These are phyloP conservation scores for Motacilla alba DNA, from an alignment of 2,113 vertebrate species.

Conservation along the genomic window DNA sequence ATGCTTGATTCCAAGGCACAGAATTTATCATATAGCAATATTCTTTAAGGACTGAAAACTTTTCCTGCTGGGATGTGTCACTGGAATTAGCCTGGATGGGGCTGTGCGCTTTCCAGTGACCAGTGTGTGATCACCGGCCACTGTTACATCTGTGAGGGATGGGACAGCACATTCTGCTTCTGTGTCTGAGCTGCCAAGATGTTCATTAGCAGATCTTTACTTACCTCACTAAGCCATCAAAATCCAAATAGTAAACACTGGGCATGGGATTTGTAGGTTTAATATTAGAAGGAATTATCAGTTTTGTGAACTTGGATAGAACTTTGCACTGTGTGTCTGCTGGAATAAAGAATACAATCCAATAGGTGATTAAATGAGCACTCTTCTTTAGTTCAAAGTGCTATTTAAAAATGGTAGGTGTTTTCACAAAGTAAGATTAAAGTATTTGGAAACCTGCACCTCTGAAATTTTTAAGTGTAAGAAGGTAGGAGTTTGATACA, in stretches of 20 bases:
- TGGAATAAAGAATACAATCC: neutral
- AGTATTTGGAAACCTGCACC: neutral
- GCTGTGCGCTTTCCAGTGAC: neutral
- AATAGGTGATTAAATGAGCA: neutral
- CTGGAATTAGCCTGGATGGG: neutral
- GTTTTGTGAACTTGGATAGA: neutral
- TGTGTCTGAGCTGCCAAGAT: neutral
- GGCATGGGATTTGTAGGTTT: neutral
- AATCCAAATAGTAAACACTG: neutral
- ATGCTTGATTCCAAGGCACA: neutral
- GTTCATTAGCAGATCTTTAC: neutral
- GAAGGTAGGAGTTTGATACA: neutral
- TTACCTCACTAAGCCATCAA: neutral
- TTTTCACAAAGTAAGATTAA: neutral
- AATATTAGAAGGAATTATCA: neutral
- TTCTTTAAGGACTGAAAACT: neutral
- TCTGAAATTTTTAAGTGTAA: neutral
- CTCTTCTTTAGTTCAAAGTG: neutral
- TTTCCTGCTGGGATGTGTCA: neutral
- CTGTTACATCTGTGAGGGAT: fast-evolving
- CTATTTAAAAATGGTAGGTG: neutral
- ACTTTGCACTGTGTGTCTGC: neutral
- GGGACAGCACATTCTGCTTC: neutral
- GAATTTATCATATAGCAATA: neutral
- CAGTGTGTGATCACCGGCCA: fast-evolving